Base-by-base conservation (phyloP, 30 jellyfish, hydroid and myxozoan species). In the Aurelia aurita complex sp. Pacific region DNA sequence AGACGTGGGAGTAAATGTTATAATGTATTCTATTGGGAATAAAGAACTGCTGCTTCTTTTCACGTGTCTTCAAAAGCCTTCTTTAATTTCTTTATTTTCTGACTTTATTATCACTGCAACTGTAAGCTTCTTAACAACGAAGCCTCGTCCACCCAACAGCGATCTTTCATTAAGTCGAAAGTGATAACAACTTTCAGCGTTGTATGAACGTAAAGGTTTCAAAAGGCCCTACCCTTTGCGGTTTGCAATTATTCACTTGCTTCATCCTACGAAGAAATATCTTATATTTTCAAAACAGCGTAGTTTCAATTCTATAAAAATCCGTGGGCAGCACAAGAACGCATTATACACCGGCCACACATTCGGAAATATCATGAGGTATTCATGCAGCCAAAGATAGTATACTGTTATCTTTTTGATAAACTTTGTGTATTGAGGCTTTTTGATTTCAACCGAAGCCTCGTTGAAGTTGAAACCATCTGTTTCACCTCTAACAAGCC, bases 371-470 rank as follows among this genome's bases (percentile, higher is more conserved):
- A 15, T 14, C 14, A 66, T 19, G 77, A 18, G 42, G 14, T n/a
- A 59, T 66, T 29, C 77, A 9, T 42, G 87, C 62, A 16, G 87
- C 87, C 77, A 62, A 34, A 33, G 87, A n/a, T n/a, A n/a, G n/a
- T n/a, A 17, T 77, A 77, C 87, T 17, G 50, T 77, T 3, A 77
- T 77, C 87, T 14, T 12, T 46, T 23, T 23, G 54, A 66, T 3
- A 46, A 46, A 46, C 12, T 9, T 7, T 46, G 2, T 46, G 57
- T 66, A 13, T 66, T 64, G 50, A 42, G 74, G 36, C 74, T 34
- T 36, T 18, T 76, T 61, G 1, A 32, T 69, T 36, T 46, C 14
- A 46, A 46, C 14, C 57, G 57, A 46, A 46, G 15, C 14, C 57
- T 46, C 15, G 57, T 5, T 46, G 57, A 46, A 46, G 15, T 46